Percentiles rank a stretch among this genome's conserved stretches.
Evolutionary conservation across 2,797 vertebrate species (phyloP).

Genomic region (Myripristis murdjan): DNA sequence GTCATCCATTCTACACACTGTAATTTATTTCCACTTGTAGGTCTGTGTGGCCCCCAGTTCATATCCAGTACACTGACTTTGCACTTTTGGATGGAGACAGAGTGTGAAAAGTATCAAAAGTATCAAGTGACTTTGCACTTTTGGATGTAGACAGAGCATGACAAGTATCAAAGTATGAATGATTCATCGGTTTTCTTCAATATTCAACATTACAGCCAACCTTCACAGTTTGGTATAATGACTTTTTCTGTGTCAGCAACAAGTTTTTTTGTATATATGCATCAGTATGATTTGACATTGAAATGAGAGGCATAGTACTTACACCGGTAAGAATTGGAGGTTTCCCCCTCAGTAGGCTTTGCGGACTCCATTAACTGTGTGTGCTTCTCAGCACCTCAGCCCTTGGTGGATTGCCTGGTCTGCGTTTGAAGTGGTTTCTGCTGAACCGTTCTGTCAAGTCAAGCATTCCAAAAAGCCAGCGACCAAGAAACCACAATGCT

Average conservation of each 20-base stretch:
- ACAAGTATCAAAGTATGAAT: background rate
- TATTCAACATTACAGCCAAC: background rate
- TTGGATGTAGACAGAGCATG: background rate
- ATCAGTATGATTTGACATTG: constrained; percentile 22
- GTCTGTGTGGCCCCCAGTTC: background rate
- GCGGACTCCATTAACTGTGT: constrained; percentile 31
- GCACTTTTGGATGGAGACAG: constrained; percentile 2
- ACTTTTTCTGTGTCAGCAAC: constrained; percentile 8
- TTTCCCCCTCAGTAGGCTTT: constrained; percentile 9
- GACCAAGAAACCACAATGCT: constrained; percentile 74
- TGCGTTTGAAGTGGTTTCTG: constrained; percentile 66
- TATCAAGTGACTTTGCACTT: constrained; percentile 38
- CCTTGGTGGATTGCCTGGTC: constrained; percentile 24
- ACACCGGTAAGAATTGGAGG: constrained; percentile 10
- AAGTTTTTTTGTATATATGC: constrained; percentile 18
- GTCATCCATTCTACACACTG: constrained; percentile 13
- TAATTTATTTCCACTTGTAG: constrained; percentile 17
- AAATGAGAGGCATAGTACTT: constrained; percentile 16
- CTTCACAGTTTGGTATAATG: background rate
- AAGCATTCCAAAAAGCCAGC: constrained; percentile 70
- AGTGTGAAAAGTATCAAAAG: background rate
- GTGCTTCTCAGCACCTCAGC: constrained; percentile 54
- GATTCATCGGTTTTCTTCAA: constrained; percentile 12
- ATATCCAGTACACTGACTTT: constrained; percentile 25
- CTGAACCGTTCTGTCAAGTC: constrained; percentile 70